Conservation (phyloP, 2,888 invertebrate species). For the Acleris sparsana region DNA sequence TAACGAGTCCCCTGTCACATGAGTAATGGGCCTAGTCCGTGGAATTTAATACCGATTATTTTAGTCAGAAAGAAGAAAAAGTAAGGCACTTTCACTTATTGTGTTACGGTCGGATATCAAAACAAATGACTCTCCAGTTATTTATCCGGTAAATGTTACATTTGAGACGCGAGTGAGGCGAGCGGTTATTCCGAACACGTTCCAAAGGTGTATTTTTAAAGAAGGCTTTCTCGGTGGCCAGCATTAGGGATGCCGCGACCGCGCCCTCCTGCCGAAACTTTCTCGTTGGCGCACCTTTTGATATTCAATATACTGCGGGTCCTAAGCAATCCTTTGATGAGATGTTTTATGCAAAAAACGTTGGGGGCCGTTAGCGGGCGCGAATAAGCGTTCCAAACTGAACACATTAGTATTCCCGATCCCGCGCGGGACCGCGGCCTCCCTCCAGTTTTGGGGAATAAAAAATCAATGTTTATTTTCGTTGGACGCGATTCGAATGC, state of each 20-base stretch:
- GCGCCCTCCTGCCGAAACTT: conserved; percentile 70
- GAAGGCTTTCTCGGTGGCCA: conserved; percentile 74
- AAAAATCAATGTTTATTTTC: conserved; percentile 83
- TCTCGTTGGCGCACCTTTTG: conserved; percentile 78
- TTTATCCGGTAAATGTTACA: conserved; percentile 50
- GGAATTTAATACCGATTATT: conserved; percentile 4
- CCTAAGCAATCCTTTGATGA: conserved; percentile 83
- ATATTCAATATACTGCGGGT: conserved; percentile 82
- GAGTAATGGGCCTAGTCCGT: too few species aligned
- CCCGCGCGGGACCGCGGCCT: conserved; percentile 63
- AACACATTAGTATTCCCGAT: conserved; percentile 81
- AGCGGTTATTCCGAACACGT: conserved; percentile 77
- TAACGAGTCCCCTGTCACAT: too few species aligned
- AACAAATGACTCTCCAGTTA: conserved; percentile 44
- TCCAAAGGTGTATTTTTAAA: conserved; percentile 80
- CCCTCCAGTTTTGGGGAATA: conserved; percentile 77
- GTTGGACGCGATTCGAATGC: conserved; percentile 77
- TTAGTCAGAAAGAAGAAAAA: conserved; percentile 14
- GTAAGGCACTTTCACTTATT: conserved; percentile 31
- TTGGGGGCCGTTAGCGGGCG: conserved; percentile 77
- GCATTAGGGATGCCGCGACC: conserved; percentile 72
- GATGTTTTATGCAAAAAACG: conserved; percentile 84
- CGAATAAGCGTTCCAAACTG: conserved; percentile 81
- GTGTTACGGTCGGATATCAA: conserved; percentile 41
- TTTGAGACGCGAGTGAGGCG: conserved; percentile 50